phyloP scores from a whole-genome alignment of 30 jellyfish, hydroid and myxozoan species.

The Cassiopea andromeda region DNA sequence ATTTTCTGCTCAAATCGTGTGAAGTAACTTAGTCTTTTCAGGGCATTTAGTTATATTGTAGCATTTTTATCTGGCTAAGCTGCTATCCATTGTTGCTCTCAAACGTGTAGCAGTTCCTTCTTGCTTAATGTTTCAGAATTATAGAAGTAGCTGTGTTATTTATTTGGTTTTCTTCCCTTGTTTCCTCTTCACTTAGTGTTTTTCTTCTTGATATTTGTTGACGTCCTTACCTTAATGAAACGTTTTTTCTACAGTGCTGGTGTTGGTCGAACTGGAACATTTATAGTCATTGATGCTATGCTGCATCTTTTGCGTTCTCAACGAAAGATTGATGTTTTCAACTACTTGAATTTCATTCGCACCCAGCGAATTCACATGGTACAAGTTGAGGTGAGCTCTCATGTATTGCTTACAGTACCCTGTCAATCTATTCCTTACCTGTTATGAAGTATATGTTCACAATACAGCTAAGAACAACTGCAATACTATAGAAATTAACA shows the following conservation, averaged over 20 bases:
- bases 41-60: too few species aligned
- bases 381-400: constrained; percentile 79
- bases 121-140: too few species aligned
- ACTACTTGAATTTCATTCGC: constrained; percentile 80
- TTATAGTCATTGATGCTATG: constrained; percentile 86
- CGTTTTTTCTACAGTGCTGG: constrained; percentile 82
- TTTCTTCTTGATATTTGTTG: not conserved
- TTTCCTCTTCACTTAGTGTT: not conserved
- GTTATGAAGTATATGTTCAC: too few species aligned
- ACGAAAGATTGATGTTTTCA: constrained; percentile 83
- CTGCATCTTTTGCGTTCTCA: constrained; percentile 61
- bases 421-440: too few species aligned
- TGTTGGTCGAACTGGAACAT: constrained; percentile 97
- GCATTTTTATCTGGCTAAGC: too few species aligned
- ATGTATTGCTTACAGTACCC: not conserved
- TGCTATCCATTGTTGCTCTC: too few species aligned
- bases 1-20: too few species aligned
- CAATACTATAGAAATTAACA: too few species aligned
- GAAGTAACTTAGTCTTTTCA: too few species aligned
- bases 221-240: not conserved
- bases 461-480: too few species aligned
- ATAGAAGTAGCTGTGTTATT: too few species aligned
- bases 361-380: constrained; percentile 79
- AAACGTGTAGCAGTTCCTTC: too few species aligned
- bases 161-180: not conserved